phyloP scores from a whole-genome alignment of 1,140 invertebrate species.

The Paraescarpia echinospica region DNA sequence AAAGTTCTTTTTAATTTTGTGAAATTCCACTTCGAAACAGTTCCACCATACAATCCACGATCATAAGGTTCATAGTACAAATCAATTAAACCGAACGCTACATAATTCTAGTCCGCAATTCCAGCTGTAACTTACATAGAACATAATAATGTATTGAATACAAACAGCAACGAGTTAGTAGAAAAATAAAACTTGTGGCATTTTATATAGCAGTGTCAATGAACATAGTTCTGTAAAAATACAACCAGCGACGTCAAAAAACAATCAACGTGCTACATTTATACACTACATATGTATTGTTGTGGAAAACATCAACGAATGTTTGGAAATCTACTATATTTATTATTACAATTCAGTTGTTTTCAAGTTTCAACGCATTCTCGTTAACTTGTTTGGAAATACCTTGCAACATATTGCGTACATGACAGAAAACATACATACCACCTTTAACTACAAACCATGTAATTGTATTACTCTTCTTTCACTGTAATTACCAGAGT shows the following conservation, averaged over 20 bases:
- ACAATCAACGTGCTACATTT: background rate
- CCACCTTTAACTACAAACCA: no score
- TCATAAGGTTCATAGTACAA: background rate
- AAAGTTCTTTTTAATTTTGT: background rate
- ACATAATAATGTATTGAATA: no score
- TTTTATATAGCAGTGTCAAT: background rate
- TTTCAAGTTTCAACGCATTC: background rate
- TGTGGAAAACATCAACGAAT: background rate
- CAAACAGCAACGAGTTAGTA: background rate
- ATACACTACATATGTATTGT: background rate
- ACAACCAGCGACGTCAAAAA: background rate
- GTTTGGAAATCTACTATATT: background rate
- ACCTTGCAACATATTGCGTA: background rate
- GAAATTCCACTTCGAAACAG: background rate
- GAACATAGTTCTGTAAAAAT: background rate
- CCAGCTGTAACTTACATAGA: background rate
- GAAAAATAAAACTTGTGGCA: background rate
- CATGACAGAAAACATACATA: background rate
- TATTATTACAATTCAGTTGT: background rate
- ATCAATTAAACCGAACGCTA: background rate
- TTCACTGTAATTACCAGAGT: background rate
- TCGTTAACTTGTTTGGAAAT: background rate
- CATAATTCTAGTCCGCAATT: background rate
- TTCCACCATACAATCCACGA: background rate
- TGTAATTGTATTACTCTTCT: background rate